Percentiles rank a stretch among this genome's conserved stretches.
Conservation (phyloP, 1,140 invertebrate genomes). For the Lineus longissimus region DNA sequence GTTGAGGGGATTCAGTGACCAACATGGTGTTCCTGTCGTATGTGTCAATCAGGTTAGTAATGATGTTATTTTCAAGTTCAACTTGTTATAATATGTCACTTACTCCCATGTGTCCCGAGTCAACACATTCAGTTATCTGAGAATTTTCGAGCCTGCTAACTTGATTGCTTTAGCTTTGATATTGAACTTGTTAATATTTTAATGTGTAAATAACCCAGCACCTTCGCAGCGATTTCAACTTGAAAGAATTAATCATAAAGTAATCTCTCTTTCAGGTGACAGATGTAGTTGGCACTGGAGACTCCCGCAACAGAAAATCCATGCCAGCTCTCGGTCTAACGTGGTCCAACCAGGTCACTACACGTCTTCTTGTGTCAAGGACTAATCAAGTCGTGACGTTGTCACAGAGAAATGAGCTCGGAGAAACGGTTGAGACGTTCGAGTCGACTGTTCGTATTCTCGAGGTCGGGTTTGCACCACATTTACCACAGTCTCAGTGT, state of each 20-base stretch:
- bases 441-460: constrained; percentile 36
- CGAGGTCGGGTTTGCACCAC: constrained; percentile 52
- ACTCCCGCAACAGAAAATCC: neutral
- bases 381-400: constrained; percentile 9
- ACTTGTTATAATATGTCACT: constrained; percentile 13
- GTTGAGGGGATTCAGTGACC: constrained; percentile 59
- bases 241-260: neutral
- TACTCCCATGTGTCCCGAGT: constrained; percentile 10
- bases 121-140: no score
- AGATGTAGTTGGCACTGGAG: constrained; percentile 20
- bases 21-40: constrained; percentile 61
- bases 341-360: constrained; percentile 68
- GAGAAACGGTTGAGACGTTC: constrained; percentile 11
- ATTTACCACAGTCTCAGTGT: constrained; percentile 40
- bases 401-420: neutral
- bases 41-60: constrained; percentile 70
- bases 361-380: constrained; percentile 59
- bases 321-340: constrained; percentile 56
- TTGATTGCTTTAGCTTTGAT: no score
- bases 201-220: no score
- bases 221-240: no score
- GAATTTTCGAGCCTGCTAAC: no score
- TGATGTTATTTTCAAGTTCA: constrained; percentile 16
- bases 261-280: constrained; percentile 25
- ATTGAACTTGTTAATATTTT: no score